Percentiles rank a stretch among this genome's conserved stretches.
phyloP scores from a whole-genome alignment of 2,797 vertebrate genomes.

The Oreonectes daqikongensis region DNA sequence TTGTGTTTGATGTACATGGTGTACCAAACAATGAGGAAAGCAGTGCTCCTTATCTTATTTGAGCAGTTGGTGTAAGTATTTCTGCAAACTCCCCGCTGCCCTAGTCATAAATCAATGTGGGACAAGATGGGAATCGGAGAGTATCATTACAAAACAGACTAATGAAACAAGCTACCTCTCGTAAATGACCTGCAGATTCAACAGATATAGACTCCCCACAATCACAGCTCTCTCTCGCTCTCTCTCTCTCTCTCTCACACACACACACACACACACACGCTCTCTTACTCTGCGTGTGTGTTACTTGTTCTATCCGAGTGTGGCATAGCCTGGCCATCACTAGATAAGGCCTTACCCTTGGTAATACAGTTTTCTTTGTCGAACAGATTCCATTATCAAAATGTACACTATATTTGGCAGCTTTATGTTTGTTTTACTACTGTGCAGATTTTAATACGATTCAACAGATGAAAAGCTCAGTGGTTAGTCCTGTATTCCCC shows the following conservation, averaged over 20 bases:
- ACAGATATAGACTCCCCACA: conserved; percentile 72
- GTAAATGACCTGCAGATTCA: conserved; percentile 78
- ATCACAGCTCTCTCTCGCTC: conserved; percentile 44
- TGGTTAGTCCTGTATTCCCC: conserved; percentile 15
- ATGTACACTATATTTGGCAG: conserved; percentile 52
- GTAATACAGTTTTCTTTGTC: conserved; percentile 67
- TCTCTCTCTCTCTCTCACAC: conserved; percentile 29
- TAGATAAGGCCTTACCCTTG: conserved; percentile 74
- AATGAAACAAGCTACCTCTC: conserved; percentile 74
- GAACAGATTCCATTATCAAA: conserved; percentile 51
- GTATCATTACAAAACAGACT: conserved; percentile 69
- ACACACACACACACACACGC: no score
- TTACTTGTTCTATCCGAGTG: conserved; percentile 46
- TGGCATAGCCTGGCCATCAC: conserved; percentile 61
- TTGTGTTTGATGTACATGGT: conserved; percentile 68
- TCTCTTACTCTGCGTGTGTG: conserved; percentile 29
- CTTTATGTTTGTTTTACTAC: conserved; percentile 68
- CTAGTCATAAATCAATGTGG: conserved; percentile 78
- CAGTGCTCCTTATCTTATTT: conserved; percentile 78
- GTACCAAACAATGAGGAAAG: conserved; percentile 73
- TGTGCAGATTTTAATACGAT: conserved; percentile 54
- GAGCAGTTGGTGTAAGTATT: conserved; percentile 80
- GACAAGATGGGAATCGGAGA: conserved; percentile 77
- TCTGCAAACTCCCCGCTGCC: conserved; percentile 71
- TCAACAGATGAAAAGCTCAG: conserved; percentile 50